Percentiles rank a stretch among this genome's conserved stretches.
These are phyloP conservation scores for Parazoanthus darwini DNA, from an alignment of 92 coral and sea anemone species.

Conservation along the genomic window DNA sequence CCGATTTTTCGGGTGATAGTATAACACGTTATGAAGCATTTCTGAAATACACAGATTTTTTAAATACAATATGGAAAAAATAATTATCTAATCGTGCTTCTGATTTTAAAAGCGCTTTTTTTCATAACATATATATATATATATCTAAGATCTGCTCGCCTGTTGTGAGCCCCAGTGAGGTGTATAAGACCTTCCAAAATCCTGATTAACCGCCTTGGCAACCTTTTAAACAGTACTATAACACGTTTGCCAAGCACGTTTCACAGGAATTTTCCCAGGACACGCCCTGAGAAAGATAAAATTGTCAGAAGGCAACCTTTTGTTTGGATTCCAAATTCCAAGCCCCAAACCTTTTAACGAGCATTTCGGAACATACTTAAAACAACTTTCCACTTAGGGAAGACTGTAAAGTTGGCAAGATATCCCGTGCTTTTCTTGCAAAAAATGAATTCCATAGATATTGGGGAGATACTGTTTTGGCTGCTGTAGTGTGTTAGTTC, in stretches of 20 bases:
- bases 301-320: constrained; percentile 2
- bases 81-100: not conserved
- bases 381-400: not conserved
- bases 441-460: not conserved
- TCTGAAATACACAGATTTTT: not conserved
- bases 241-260: not conserved
- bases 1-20: no score
- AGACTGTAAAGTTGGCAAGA: not conserved
- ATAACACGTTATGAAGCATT: not conserved
- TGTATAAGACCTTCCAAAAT: constrained; percentile 13
- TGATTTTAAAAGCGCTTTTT: no score
- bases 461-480: not conserved
- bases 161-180: not conserved
- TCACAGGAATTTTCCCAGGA: constrained; percentile 19
- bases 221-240: not conserved
- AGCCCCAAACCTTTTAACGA: not conserved
- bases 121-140: no score
- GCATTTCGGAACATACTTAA: not conserved
- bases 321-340: constrained; percentile 34
- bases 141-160: not conserved
- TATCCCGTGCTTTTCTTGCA: not conserved
- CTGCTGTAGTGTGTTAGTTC: not conserved
- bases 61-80: not conserved
- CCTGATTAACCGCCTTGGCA: constrained; percentile 14
- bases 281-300: constrained; percentile 36